These are phyloP conservation scores for Cheiracanthium punctorium DNA, from an alignment of 2,888 invertebrate species.

Conservation along the genomic window DNA sequence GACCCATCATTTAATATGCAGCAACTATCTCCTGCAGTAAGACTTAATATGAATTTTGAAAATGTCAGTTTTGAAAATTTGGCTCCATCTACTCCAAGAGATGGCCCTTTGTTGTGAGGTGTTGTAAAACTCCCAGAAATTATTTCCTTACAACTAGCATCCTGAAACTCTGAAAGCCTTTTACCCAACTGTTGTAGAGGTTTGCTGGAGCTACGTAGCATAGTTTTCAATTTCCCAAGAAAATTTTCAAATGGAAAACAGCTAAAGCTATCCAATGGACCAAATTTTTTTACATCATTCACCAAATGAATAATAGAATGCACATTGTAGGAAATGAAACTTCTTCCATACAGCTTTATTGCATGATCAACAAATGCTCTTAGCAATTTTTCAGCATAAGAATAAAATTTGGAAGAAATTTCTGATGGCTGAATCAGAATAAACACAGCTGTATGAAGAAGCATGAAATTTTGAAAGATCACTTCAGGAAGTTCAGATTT, in stretches of 20 bases:
- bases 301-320: conserved; percentile 8
- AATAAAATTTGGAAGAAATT: not conserved
- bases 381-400: not conserved
- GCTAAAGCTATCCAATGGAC: conserved; percentile 12
- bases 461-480: no score
- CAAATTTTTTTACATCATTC: conserved; percentile 9
- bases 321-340: conserved; percentile 4
- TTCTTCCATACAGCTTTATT: not conserved
- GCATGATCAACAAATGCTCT: not conserved
- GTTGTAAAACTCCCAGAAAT: not conserved
- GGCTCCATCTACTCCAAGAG: not conserved
- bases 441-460: no score
- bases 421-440: not conserved
- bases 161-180: not conserved
- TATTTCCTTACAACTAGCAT: not conserved
- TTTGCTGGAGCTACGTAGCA: not conserved
- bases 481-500: not conserved
- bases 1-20: not conserved
- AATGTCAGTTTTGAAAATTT: not conserved
- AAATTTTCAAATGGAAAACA: conserved; percentile 23
- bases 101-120: not conserved
- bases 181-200: conserved; percentile 2
- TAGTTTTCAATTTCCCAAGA: conserved; percentile 4
- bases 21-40: not conserved
- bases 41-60: not conserved